Percentiles rank a stretch among this genome's conserved stretches.
phyloP scores from a whole-genome alignment of 2,888 invertebrate species.

The Pollenia angustigena region DNA sequence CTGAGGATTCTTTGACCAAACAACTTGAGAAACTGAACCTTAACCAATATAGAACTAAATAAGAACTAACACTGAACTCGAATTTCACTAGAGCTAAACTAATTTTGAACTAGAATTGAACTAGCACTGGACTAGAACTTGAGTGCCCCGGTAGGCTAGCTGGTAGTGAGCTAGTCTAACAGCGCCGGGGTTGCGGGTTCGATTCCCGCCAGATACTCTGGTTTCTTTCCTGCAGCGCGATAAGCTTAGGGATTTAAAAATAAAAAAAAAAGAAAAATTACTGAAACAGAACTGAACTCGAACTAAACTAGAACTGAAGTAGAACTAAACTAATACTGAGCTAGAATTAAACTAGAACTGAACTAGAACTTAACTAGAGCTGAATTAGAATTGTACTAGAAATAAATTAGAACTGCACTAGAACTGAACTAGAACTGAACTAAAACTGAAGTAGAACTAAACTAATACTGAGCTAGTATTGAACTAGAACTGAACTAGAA shows the following conservation, averaged over 20 bases:
- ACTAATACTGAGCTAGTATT: too few species aligned
- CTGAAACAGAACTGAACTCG: not conserved
- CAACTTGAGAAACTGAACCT: not conserved
- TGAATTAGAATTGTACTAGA: not conserved
- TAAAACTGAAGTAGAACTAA: too few species aligned
- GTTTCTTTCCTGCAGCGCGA: too few species aligned
- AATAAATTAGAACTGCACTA: not conserved
- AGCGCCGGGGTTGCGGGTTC: too few species aligned
- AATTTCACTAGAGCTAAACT: not conserved
- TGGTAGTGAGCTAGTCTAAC: too few species aligned
- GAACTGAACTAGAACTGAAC: not conserved
- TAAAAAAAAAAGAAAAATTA: too few species aligned
- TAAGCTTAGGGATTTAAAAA: too few species aligned
- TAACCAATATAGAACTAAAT: not conserved
- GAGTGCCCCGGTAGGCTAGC: too few species aligned
- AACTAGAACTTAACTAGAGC: not conserved
- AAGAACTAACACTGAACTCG: not conserved
- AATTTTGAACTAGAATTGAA: not conserved
- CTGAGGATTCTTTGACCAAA: too few species aligned
- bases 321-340: not conserved
- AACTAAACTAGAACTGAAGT: not conserved
- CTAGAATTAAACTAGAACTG: not conserved
- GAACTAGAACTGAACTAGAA: too few species aligned
- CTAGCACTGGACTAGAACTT: not conserved
- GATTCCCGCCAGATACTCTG: too few species aligned